Evolutionary conservation across 2,888 invertebrate genomes (phyloP).

Genomic region (Papilio demoleus): DNA sequence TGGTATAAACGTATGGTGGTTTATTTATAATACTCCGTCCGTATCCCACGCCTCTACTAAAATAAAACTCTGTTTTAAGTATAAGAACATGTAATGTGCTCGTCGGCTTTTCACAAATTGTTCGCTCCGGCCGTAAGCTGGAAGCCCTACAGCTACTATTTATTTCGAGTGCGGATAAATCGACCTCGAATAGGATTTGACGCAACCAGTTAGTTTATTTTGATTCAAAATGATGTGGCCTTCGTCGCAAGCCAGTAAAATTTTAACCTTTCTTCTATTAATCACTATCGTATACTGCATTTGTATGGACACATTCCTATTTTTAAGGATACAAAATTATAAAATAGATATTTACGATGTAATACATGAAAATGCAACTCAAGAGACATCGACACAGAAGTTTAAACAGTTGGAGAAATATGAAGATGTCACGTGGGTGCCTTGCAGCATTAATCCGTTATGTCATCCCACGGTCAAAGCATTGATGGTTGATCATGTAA

Average conservation of each 20-base stretch:
- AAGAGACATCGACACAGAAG: slow-evolving; percentile 61
- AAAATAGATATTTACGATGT: slow-evolving; percentile 78
- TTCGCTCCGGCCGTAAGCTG: slow-evolving; percentile 21
- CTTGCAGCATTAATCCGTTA: slow-evolving; percentile 88
- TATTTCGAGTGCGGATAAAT: slow-evolving; percentile 41
- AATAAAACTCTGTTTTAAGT: slow-evolving; percentile 22
- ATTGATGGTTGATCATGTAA: slow-evolving; percentile 91
- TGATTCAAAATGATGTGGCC: slow-evolving; percentile 86
- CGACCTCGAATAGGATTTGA: slow-evolving; percentile 45
- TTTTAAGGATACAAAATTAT: slow-evolving; percentile 87
- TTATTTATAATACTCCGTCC: slow-evolving; percentile 28
- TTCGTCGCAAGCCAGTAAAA: slow-evolving; percentile 88
- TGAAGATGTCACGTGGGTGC: slow-evolving; percentile 84
- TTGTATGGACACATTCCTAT: slow-evolving; percentile 89
- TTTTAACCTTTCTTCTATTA: slow-evolving; percentile 84
- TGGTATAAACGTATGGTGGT: not conserved
- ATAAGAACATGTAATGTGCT: slow-evolving; percentile 4
- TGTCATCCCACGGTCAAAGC: slow-evolving; percentile 93
- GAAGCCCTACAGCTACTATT: slow-evolving; percentile 33
- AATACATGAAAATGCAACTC: slow-evolving; percentile 48
- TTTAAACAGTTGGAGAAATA: slow-evolving; percentile 61
- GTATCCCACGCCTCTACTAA: slow-evolving; percentile 24
- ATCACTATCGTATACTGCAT: slow-evolving; percentile 85
- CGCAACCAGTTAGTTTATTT: slow-evolving; percentile 39
- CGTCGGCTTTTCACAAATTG: not conserved